These are phyloP conservation scores for Trachops cirrhosus DNA, from an alignment of 2,797 vertebrate species.

Conservation along the genomic window DNA sequence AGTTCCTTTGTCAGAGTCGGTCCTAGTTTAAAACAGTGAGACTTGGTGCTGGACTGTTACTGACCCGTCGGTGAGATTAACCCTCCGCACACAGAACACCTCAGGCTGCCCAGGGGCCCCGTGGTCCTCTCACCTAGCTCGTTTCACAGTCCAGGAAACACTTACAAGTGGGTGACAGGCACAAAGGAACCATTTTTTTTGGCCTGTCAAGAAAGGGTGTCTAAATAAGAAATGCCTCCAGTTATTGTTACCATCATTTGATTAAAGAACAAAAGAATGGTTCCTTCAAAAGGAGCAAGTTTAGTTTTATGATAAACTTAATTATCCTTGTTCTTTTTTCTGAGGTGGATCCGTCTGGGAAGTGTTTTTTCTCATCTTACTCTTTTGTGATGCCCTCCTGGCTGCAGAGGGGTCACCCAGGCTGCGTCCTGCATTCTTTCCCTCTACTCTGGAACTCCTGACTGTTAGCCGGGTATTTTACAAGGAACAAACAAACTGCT, in stretches of 20 bases:
- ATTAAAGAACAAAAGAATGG: neutral
- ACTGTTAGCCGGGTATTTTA: neutral
- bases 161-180: neutral
- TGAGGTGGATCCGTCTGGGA: neutral
- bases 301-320: neutral
- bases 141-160: neutral
- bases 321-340: neutral
- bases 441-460: neutral
- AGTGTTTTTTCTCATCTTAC: neutral
- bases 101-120: neutral
- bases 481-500: neutral
- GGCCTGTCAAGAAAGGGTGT: neutral
- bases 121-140: neutral
- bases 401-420: neutral
- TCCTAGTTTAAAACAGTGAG: conserved; percentile 82
- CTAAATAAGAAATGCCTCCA: neutral
- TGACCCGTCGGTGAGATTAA: neutral
- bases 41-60: neutral
- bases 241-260: neutral
- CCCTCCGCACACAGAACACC: neutral
- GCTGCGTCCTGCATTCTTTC: neutral
- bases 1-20: conserved; percentile 89
- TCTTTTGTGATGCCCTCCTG: neutral
- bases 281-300: neutral
- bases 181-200: neutral